phyloP scores from a whole-genome alignment of 2,113 vertebrate genomes.

The Pholis gunnellus region DNA sequence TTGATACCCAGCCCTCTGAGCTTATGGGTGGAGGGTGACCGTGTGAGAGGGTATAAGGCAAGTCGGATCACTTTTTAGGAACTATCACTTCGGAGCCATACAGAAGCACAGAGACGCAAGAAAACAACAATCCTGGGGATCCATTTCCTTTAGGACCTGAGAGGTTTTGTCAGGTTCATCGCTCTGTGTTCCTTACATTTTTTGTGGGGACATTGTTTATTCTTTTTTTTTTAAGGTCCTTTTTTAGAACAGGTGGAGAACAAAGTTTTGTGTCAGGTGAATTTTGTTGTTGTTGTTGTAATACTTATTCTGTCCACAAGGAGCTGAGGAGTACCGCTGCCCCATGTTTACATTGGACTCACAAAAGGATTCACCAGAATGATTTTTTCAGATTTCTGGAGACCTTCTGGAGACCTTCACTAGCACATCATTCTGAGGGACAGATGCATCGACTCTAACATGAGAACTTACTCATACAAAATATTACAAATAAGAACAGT shows the following conservation, averaged over 20 bases:
- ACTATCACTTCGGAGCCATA: neutral
- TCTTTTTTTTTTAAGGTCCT: neutral
- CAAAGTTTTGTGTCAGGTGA: neutral
- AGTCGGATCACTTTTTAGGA: conserved; percentile 8
- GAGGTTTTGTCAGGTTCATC: neutral
- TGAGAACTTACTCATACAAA: neutral
- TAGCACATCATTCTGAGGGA: neutral
- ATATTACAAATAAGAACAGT: neutral
- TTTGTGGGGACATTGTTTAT: neutral
- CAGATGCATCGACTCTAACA: neutral
- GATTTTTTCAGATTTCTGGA: neutral
- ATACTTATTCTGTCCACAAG: neutral
- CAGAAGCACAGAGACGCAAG: neutral
- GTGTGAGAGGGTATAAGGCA: conserved; percentile 40
- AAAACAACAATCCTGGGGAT: neutral
- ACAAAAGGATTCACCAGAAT: no score
- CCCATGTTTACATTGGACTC: no score
- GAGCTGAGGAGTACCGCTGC: no score
- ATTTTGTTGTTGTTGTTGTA: neutral
- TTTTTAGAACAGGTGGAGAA: neutral
- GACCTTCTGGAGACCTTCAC: neutral
- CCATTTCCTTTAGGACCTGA: neutral
- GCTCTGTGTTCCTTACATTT: neutral
- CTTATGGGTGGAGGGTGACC: conserved; percentile 43
- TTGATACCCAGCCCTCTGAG: conserved; percentile 6